Percentiles rank a stretch among this genome's conserved stretches.
Evolutionary conservation across 2,113 vertebrate genomes (phyloP).

Genomic region (Xyrauchen texanus): DNA sequence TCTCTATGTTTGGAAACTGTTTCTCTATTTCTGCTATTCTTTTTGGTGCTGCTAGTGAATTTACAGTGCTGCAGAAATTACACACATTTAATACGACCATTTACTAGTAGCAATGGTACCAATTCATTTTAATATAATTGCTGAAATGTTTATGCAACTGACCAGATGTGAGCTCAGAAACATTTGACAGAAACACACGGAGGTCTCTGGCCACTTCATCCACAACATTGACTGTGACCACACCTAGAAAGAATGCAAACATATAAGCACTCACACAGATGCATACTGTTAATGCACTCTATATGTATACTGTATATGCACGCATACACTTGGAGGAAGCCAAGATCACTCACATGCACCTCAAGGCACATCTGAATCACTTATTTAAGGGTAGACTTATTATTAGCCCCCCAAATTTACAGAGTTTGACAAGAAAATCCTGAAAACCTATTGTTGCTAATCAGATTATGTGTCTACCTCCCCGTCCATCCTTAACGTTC

Average conservation of each 20-base stretch:
- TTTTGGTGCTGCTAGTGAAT: too few relatives aligned
- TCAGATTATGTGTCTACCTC: slow-evolving; percentile 60
- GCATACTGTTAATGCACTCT: too few relatives aligned
- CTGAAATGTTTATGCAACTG: not conserved
- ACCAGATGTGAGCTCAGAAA: slow-evolving; percentile 37
- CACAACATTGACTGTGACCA: slow-evolving; percentile 61
- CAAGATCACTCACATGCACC: not conserved
- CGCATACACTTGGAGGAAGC: too few relatives aligned
- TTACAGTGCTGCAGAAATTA: too few relatives aligned
- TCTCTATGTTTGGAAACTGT: too few relatives aligned
- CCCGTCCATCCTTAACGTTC: slow-evolving; percentile 67
- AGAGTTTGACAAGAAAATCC: not conserved
- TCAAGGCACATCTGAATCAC: too few relatives aligned
- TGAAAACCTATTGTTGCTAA: not conserved
- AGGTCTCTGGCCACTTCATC: slow-evolving; percentile 60
- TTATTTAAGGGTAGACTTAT: too few relatives aligned
- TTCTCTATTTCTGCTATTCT: too few relatives aligned
- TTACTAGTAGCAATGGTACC: not conserved
- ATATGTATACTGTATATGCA: too few relatives aligned
- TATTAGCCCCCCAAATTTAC: too few relatives aligned
- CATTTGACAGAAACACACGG: slow-evolving; percentile 58
- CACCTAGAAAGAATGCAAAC: slow-evolving; percentile 57
- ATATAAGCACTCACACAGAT: not conserved
- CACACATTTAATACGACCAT: not conserved
- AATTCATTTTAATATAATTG: not conserved